Evolutionary conservation across 2,113 vertebrate genomes (phyloP).

Genomic region (Vimba vimba): DNA sequence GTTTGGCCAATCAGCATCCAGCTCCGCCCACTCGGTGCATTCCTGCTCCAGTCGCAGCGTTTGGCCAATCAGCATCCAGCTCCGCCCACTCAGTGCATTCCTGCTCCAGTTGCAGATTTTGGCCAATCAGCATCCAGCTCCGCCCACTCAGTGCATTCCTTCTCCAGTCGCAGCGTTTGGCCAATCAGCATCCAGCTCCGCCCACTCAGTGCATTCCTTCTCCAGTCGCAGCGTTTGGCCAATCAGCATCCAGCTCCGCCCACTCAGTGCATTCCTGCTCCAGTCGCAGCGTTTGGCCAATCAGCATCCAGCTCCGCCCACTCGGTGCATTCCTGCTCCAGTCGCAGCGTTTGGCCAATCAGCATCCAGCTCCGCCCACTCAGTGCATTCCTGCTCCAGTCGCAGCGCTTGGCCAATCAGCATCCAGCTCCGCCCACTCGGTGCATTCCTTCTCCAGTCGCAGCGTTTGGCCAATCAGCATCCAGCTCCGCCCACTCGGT

Average conservation of each 20-base stretch:
- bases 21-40: too few relatives aligned
- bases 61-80: too few relatives aligned
- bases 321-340: not conserved
- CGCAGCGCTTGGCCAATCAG: not conserved
- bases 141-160: too few relatives aligned
- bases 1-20: too few relatives aligned
- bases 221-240: too few relatives aligned
- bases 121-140: too few relatives aligned
- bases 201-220: not conserved
- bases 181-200: slow-evolving; percentile 13
- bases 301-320: slow-evolving; percentile 12
- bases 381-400: not conserved
- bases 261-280: not conserved
- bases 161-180: too few relatives aligned
- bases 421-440: not conserved
- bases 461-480: not conserved
- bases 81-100: too few relatives aligned
- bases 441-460: not conserved
- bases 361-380: slow-evolving; percentile 11
- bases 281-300: not conserved
- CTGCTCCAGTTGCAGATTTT: too few relatives aligned
- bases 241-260: slow-evolving; percentile 18
- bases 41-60: too few relatives aligned
- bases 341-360: not conserved
- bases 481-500: not conserved